phyloP scores from a whole-genome alignment of 2,113 vertebrate genomes.

The Isichthys henryi region DNA sequence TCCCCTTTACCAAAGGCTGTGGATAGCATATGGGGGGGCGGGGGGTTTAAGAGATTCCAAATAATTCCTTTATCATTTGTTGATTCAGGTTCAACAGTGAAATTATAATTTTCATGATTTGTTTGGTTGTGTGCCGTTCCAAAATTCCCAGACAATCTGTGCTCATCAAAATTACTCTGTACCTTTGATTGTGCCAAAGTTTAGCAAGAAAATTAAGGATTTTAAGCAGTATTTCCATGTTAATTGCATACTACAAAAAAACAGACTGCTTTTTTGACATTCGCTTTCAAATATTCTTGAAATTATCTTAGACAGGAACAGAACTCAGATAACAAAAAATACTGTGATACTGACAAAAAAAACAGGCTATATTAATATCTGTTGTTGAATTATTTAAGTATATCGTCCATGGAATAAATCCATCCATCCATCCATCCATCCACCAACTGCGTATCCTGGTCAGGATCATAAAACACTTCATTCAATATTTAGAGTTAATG shows the following conservation, averaged over 20 bases:
- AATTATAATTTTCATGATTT: background rate
- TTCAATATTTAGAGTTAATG: too few relatives aligned
- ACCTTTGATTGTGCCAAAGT: background rate
- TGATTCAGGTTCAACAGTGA: background rate
- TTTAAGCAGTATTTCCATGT: background rate
- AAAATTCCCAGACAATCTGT: background rate
- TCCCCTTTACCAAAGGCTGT: background rate
- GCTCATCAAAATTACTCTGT: background rate
- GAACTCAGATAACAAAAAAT: background rate
- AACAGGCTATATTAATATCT: background rate
- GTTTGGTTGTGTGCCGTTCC: background rate
- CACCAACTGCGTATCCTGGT: background rate
- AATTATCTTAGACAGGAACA: background rate
- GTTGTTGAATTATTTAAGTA: background rate
- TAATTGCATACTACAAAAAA: background rate
- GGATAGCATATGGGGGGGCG: background rate
- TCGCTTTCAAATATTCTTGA: background rate
- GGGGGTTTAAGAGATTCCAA: background rate
- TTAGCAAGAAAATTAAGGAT: background rate
- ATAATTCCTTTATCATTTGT: background rate
- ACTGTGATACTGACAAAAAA: background rate
- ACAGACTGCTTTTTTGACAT: background rate
- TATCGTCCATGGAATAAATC: background rate
- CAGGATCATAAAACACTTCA: background rate
- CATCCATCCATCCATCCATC: background rate